Base-by-base conservation (phyloP, 2,888 invertebrate genomes). In the Ormyrus nitidulus region DNA sequence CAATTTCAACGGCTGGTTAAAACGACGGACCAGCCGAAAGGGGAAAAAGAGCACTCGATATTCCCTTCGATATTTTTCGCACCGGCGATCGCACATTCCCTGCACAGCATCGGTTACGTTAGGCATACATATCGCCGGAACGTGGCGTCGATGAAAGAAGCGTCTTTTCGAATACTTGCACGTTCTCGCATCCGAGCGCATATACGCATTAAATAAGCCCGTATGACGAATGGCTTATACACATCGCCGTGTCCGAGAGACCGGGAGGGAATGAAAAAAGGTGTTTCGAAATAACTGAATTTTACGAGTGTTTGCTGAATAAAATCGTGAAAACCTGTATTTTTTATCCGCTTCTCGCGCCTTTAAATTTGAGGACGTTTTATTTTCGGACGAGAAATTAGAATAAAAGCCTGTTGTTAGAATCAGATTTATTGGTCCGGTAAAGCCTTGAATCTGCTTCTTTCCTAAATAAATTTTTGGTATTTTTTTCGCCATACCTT, bases 281-380 rank as follows among this genome's bases (percentile, higher is more conserved):
- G 48, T 56, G n/a, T 75, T 68, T n/a, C 48, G 46, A 69, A 53
- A 69, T 73, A 56, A 84, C 73, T 82, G 82, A 61, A 77, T 77
- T 77, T 79, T 82, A 71, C 48, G 11, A 54, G 65, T 44, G n/a
- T 51, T 59, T 49, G 13, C 44, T 7, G 44, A 49, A 44, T 46
- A n/a, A 34, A 19, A 10, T 51, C 53, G 34, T 51, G 6, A 11
- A 1, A 71, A 71, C 49, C 49, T 8, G 59, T 56, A 69, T 56
- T 46, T 69, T 46, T 56, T 56, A 19, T 19, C 19, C 19, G 19
- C 19, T 19, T 1, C 19, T 19, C 19, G 19, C 19, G 19, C 19
- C 19, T 19, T 19, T 19, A 19, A 19, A 19, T 19, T 2, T 1
- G 19, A 19, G 19, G 19, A 19, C 19, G 19, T 19, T 19, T 19